A percentile compares a stretch with the other conserved stretches of the same genome.
Conservation (phyloP, 2,888 invertebrate genomes). For the Uropetala carovei region DNA sequence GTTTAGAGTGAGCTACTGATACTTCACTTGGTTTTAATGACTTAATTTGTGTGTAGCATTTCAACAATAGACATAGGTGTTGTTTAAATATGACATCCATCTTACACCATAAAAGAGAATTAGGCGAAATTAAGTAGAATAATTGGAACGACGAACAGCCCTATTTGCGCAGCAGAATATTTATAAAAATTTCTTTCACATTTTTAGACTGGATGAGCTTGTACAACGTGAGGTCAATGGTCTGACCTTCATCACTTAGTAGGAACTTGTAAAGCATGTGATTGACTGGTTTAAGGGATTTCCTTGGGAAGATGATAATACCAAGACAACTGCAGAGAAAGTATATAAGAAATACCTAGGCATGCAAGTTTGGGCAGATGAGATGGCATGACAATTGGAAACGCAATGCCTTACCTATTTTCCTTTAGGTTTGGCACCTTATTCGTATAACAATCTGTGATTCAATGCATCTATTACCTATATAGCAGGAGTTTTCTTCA, state of each 20-base stretch:
- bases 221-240: constrained; percentile 91
- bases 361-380: constrained; percentile 82
- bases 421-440: constrained; percentile 68
- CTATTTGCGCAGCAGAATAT: not conserved
- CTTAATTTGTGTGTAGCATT: too few species aligned
- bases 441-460: not conserved
- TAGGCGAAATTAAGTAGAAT: too few species aligned
- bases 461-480: not conserved
- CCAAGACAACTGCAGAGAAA: constrained; percentile 74
- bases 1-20: too few species aligned
- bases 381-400: constrained; percentile 93
- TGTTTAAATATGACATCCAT: too few species aligned
- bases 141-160: too few species aligned
- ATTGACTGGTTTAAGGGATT: constrained; percentile 86
- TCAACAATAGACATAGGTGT: too few species aligned
- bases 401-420: constrained; percentile 75
- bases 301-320: constrained; percentile 81
- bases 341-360: constrained; percentile 78
- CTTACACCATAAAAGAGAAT: too few species aligned
- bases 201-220: constrained; percentile 87
- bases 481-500: too few species aligned
- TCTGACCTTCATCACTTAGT: constrained; percentile 85
- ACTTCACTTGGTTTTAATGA: too few species aligned
- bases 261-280: constrained; percentile 84
- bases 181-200: constrained; percentile 62